phyloP scores from a whole-genome alignment of 1,140 invertebrate species.

The Fopius arisanus region DNA sequence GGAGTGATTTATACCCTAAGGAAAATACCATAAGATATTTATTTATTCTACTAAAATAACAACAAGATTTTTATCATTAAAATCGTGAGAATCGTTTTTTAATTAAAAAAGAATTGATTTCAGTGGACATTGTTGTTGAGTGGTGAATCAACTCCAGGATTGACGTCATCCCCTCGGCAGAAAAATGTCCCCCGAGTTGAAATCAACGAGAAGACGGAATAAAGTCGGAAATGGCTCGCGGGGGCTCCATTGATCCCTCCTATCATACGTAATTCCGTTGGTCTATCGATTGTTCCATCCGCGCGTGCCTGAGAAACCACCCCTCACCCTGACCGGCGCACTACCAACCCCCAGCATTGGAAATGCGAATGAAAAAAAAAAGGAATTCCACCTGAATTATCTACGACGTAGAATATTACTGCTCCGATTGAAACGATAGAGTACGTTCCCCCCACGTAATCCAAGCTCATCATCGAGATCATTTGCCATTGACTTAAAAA shows the following conservation, averaged over 20 bases:
- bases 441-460: no score
- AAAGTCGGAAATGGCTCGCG: neutral
- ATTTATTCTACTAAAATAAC: no score
- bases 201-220: slow-evolving; percentile 3
- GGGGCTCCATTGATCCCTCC: slow-evolving; percentile 24
- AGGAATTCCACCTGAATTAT: neutral
- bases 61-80: no score
- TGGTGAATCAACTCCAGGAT: no score
- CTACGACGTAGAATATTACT: neutral
- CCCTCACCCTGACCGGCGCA: slow-evolving; percentile 36
- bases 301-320: slow-evolving; percentile 52
- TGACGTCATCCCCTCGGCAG: slow-evolving; percentile 15
- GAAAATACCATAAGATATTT: no score
- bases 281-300: slow-evolving; percentile 49
- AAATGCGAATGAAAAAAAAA: slow-evolving; percentile 29
- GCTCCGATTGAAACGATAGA: no score
- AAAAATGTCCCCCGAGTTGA: neutral
- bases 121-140: no score
- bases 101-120: no score
- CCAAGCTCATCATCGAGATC: no score
- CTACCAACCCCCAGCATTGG: slow-evolving; percentile 27
- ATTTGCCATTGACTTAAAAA: neutral
- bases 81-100: no score
- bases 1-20: no score
- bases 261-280: slow-evolving; percentile 28